Evolutionary conservation across 2,113 vertebrate genomes (phyloP), one percentile per base, ranked within the genome.

Genomic region (Datnioides undecimradiatus): DNA sequence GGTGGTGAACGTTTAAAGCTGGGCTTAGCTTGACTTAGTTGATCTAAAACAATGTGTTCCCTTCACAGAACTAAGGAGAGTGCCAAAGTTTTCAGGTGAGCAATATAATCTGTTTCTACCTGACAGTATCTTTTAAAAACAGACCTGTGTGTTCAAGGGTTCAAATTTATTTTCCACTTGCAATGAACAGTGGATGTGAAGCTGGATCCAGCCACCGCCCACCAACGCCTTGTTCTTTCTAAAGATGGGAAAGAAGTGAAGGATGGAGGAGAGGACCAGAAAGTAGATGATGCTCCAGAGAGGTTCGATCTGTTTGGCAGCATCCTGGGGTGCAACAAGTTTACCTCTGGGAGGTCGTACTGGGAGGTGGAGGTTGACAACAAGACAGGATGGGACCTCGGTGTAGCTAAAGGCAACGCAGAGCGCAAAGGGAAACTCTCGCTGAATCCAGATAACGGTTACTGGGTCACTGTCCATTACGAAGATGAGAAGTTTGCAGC

Each of bases 341-440:
- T 94, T 31, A 68, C 2, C 11, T 66, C 72, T 0, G 88, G 91
- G 29, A 92, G 34, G 46, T 83, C 85, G 0, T 95, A 92, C 78
- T 95, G 94, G 94, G 93, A 93, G 67, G 93, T 95, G 62, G 86
- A 92, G 6, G 91, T 95, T 36, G 51, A 49, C 17, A 70, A 86
- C 49, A 94, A 92, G 80, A 63, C 40, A 0, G 92, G 92, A 8
- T 95, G 93, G 93, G 92, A 93, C 48, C 78, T 95, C 31, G 94
- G 94, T 1, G 83, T 95, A 6, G 63, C 87, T 4, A 84, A 54
- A 33, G 76, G 79, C 0, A 45, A 48, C 0, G 87, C 91, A 1
- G 86, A 86, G 21, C 90, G 93, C 4, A 88, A 79, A 34, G 94
- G 94, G 1, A 41, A 27, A 8, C 64, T 94, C 1, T 48, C n/a